Conservation (phyloP, 1,140 invertebrate species). For the Drosophila sturtevanti region DNA sequence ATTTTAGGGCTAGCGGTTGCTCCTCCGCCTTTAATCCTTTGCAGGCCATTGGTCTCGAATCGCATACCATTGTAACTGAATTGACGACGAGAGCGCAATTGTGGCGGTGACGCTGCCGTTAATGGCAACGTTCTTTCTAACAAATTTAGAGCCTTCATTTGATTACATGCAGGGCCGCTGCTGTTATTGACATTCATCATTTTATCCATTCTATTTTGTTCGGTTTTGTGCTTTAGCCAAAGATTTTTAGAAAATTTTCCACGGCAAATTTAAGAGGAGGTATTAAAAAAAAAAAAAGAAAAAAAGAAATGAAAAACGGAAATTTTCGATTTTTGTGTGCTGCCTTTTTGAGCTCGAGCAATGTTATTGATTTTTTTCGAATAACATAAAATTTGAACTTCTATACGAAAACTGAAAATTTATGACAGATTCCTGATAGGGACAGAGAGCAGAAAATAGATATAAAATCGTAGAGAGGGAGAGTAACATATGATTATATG, state of each 20-base stretch:
- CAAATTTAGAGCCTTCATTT: conserved; percentile 19
- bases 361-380: background rate
- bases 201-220: background rate
- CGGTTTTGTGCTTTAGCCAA: background rate
- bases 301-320: background rate
- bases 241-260: background rate
- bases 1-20: too few relatives aligned
- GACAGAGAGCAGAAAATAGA: background rate
- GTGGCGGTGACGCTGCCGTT: conserved; percentile 30
- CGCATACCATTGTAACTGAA: conserved; percentile 53
- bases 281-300: background rate
- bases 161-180: background rate
- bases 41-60: conserved; percentile 39
- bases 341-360: background rate
- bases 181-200: background rate
- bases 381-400: background rate
- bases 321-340: background rate
- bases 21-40: background rate
- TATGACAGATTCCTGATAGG: background rate
- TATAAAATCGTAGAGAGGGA: background rate
- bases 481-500: background rate
- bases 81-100: conserved; percentile 40
- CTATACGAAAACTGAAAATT: background rate
- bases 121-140: conserved; percentile 43
- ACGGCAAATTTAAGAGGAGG: background rate